A percentile compares a stretch with the other conserved stretches of the same genome.
phyloP scores from a whole-genome alignment of 2,888 invertebrate species.

The Sericinus montela region DNA sequence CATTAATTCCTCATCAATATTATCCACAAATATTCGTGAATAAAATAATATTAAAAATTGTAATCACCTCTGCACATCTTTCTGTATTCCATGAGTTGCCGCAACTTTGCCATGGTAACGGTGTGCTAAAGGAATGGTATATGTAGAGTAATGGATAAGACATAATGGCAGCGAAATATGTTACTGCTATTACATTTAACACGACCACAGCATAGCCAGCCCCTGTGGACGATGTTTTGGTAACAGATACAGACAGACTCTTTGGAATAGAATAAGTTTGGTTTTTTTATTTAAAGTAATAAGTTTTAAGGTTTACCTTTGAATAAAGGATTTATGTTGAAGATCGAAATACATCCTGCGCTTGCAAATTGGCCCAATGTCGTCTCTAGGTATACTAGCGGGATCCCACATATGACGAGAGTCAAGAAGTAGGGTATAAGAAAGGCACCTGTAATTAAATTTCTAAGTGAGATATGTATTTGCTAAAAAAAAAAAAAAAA shows the following conservation, averaged over 20 bases:
- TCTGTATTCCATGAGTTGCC: constrained; percentile 90
- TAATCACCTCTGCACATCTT: constrained; percentile 80
- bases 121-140: constrained; percentile 81
- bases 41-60: background rate
- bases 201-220: constrained; percentile 91
- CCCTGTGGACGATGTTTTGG: constrained; percentile 71
- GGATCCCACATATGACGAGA: constrained; percentile 89
- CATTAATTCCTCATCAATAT: too few relatives aligned
- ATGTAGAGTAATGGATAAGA: constrained; percentile 92
- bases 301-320: constrained; percentile 81
- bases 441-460: constrained; percentile 84
- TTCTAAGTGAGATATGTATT: too few relatives aligned
- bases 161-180: constrained; percentile 92
- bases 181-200: constrained; percentile 88
- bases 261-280: too few relatives aligned
- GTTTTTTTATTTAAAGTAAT: too few relatives aligned
- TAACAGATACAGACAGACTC: too few relatives aligned
- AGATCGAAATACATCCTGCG: constrained; percentile 89
- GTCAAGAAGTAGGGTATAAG: constrained; percentile 92
- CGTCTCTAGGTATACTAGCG: constrained; percentile 92
- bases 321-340: constrained; percentile 89
- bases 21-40: too few relatives aligned
- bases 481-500: too few relatives aligned
- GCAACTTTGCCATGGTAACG: constrained; percentile 89
- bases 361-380: constrained; percentile 91